A percentile compares a stretch with the other conserved stretches of the same genome.
Evolutionary conservation across 2,888 invertebrate genomes (phyloP).

Genomic region (Dasysyrphus tricinctus): DNA sequence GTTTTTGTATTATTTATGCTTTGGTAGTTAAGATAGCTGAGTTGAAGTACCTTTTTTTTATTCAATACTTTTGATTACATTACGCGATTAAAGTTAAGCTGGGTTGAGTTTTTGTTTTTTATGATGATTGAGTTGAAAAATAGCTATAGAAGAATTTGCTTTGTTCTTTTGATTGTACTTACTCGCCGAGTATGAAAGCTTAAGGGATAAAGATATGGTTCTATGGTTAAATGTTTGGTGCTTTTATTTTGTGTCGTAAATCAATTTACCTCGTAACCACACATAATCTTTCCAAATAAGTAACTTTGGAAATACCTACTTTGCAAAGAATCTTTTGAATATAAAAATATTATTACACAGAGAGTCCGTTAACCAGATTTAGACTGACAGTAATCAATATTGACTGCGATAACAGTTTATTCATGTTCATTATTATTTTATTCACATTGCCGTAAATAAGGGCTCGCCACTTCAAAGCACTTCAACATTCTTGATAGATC

Average conservation of each 20-base stretch:
- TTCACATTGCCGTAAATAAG: too few species aligned
- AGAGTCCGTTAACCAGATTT: background rate
- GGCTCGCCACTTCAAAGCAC: too few species aligned
- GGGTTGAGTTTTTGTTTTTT: constrained; percentile 14
- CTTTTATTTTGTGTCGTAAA: background rate
- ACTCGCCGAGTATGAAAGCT: background rate
- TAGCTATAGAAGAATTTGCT: background rate
- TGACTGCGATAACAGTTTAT: too few species aligned
- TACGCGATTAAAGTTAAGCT: constrained; percentile 24
- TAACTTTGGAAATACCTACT: background rate
- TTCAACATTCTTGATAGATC: too few species aligned
- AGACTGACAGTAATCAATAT: background rate
- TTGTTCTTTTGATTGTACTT: background rate
- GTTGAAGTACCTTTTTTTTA: constrained; percentile 12
- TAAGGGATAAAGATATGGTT: constrained; percentile 9
- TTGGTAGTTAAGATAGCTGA: constrained; percentile 22
- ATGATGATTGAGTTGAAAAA: constrained; percentile 8
- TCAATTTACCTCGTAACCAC: background rate
- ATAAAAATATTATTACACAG: background rate
- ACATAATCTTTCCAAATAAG: background rate
- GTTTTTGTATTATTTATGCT: constrained; percentile 29
- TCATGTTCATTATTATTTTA: too few species aligned
- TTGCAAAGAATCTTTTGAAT: background rate
- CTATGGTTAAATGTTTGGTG: background rate
- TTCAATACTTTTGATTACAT: constrained; percentile 18